Percentiles rank a stretch among this genome's conserved stretches.
Evolutionary conservation across 2,797 vertebrate genomes (phyloP).

Genomic region (Manis javanica): DNA sequence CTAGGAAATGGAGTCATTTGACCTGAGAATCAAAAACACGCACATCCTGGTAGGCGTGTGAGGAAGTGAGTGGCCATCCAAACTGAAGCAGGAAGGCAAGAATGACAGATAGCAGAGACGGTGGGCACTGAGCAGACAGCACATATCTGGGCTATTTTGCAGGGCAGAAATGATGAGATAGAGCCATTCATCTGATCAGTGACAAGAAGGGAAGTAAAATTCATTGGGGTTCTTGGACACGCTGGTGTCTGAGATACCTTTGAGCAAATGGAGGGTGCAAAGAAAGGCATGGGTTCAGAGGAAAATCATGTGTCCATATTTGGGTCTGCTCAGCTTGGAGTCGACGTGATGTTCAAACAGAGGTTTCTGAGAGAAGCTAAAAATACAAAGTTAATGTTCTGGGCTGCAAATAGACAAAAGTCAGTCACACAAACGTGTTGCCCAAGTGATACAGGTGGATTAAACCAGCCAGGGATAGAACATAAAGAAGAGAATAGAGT

Average conservation of each 20-base stretch:
- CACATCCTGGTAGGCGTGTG: too few relatives aligned
- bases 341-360: not conserved
- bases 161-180: not conserved
- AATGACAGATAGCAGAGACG: not conserved
- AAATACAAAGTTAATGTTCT: not conserved
- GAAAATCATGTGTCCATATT: not conserved
- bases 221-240: not conserved
- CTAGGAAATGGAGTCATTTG: not conserved
- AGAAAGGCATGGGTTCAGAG: too few relatives aligned
- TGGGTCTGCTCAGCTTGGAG: not conserved
- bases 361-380: not conserved
- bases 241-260: too few relatives aligned
- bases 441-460: fast-evolving
- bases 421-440: not conserved
- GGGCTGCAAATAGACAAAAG: not conserved
- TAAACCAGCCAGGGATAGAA: not conserved
- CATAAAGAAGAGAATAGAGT: not conserved
- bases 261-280: not conserved
- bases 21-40: not conserved
- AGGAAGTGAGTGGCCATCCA: fast-evolving
- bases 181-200: too few relatives aligned
- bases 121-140: not conserved
- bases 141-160: too few relatives aligned
- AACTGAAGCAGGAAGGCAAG: not conserved
- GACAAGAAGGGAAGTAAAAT: not conserved